These are phyloP conservation scores for Stigmatopora nigra DNA, from an alignment of 2,113 vertebrate genomes.

Conservation along the genomic window DNA sequence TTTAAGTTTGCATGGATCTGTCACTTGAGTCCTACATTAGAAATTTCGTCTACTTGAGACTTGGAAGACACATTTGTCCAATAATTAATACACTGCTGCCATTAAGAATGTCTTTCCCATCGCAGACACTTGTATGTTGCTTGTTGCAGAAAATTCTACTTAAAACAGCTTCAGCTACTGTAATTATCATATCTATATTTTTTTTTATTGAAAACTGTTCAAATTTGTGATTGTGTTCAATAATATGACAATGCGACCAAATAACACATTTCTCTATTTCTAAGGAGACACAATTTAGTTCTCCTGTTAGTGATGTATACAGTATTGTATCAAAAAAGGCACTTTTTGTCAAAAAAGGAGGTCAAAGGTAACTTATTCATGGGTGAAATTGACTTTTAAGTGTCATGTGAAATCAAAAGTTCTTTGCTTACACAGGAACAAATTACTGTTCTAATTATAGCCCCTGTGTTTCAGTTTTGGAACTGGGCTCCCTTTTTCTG, in stretches of 20 bases:
- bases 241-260: not conserved
- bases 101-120: not conserved
- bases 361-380: not conserved
- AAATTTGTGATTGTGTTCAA: not conserved
- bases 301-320: not conserved
- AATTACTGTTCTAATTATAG: not conserved
- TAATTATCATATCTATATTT: not conserved
- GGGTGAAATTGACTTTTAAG: constrained; percentile 2
- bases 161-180: not conserved
- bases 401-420: constrained; percentile 1
- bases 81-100: no score
- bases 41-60: no score
- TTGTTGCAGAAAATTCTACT: not conserved
- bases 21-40: no score
- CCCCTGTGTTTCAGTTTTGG: not conserved
- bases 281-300: not conserved
- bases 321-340: not conserved
- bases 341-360: not conserved
- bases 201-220: not conserved
- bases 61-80: no score
- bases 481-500: not conserved
- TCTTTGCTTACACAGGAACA: not conserved
- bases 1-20: no score
- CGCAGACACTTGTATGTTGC: not conserved
- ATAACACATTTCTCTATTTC: not conserved